Evolutionary conservation across 2,113 vertebrate species (phyloP), one percentile per base, ranked within the genome.

Genomic region (Podarcis cretensis): DNA sequence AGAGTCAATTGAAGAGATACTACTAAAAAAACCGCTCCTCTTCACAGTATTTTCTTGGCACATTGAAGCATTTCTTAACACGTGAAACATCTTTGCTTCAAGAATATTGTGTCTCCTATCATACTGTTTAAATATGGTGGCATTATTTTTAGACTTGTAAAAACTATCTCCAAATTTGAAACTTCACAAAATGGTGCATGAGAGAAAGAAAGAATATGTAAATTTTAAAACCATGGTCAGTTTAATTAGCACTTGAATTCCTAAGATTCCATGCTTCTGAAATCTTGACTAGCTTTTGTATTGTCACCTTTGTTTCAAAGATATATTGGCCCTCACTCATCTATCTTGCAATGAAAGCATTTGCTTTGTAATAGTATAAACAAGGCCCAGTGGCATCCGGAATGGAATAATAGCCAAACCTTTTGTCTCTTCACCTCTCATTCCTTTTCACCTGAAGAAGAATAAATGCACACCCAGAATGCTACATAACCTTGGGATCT

Each of bases 391-490:
- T 87, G 87, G 80, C 13, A 59, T 89, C 83, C 83, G 94, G 87
- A 85, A 84, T 86, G 84, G 86, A 93, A 94, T 94, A 92, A 92
- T 90, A 95, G 93, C 94, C 92, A 93, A 93, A 57, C 85, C 89
- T 87, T 96, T 96, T 95, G 95, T 95, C 92, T 93, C 32, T 40
- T 66, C 35, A 14, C 20, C 20, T 76, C 21, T 66, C 66, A 83
- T 30, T 57, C 90, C 91, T 92, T 92, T 94, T 94, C 91, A 94
- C 93, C 93, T 94, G 93, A 96, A 93, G 88, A 40, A 76, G 94
- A 95, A 95, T 91, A 95, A 95, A 95, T 88, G 92, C 93, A 96
- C 96, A 91, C 95, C 93, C 85, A 90, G 94, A 93, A 95, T 96
- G 92, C 94, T 94, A 94, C 88, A 90, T 91, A 92, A 9, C 93